These are phyloP conservation scores for Erethizon dorsatum DNA, from an alignment of 2,797 vertebrate genomes.

Conservation along the genomic window DNA sequence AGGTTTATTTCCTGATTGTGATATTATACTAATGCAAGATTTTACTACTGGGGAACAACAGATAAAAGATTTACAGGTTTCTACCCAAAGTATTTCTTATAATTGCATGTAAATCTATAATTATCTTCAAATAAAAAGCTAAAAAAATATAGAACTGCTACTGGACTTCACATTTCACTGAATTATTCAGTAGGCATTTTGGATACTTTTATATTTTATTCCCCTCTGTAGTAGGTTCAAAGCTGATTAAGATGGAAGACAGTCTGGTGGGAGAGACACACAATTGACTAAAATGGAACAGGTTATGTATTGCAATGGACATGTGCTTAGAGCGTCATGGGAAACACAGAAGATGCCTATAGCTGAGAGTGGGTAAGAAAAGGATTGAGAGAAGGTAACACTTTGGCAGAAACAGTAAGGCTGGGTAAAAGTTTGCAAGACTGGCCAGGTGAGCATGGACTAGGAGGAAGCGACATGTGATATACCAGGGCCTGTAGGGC, in stretches of 20 bases:
- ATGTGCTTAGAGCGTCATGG: constrained; percentile 25
- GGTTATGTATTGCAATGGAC: not conserved
- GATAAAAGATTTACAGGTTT: not conserved
- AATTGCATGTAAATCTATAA: not conserved
- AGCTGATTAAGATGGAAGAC: not conserved
- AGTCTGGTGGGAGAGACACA: constrained; percentile 21
- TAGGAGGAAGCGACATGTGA: not conserved
- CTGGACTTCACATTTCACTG: not conserved
- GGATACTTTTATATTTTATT: not conserved
- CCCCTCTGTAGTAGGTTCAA: constrained; percentile 6
- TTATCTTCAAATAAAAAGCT: constrained; percentile 2
- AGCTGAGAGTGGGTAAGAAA: constrained; percentile 15
- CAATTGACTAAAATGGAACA: constrained; percentile 37
- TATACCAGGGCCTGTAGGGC: not conserved
- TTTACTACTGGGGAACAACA: not conserved
- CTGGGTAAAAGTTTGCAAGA: not conserved
- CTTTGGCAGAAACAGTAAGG: constrained; percentile 26
- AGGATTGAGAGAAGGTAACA: not conserved
- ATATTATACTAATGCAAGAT: not conserved
- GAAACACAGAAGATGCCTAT: constrained; percentile 22
- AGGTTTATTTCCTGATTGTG: not conserved
- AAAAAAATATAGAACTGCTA: not conserved
- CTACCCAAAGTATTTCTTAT: not conserved
- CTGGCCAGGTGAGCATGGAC: not conserved
- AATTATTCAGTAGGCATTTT: constrained; percentile 2